Evolutionary conservation across 64 coral and sea anemone species (phyloP), one percentile per base, ranked within the genome.

Genomic region (Pachyseris speciosa): DNA sequence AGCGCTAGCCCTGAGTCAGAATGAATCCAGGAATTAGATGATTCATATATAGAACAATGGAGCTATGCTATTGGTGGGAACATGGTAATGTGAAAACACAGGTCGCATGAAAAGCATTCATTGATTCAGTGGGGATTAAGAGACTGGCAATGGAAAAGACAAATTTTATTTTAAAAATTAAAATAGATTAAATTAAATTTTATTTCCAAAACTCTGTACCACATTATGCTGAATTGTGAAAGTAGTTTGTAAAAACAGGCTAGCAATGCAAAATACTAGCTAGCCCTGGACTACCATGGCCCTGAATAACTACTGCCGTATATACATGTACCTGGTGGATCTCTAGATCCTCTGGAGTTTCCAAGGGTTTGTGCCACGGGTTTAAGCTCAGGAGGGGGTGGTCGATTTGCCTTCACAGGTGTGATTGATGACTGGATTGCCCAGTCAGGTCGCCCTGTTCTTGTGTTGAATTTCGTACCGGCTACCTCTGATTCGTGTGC

Each of bases 401-500:
- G 95, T 1, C 95, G 95, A 32, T 34, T 86, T 22, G 91, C 91
- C 19, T 40, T 85, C 4, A 93, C 48, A 31, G 95, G 86, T 0
- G 90, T 69, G 33, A 96, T 93, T 11, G 91, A 72, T 5, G 91
- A 52, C 72, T 93, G 86, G 0, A 96, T 60, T 12, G 95, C 95
- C 95, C 95, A 96, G 47, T 96, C 95, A 20, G 95, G 95, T 10
- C 95, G 76, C 1, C 95, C 95, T 65, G 91, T 72, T 47, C 72
- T 83, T 0, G 61, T 74, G 83, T 96, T 74, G 51, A 96, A 90
- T 48, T 96, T 93, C 13, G 91, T 89, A 28, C 95, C 80, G 4
- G 69, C 77, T 36, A 59, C 61, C 29, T 96, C 95, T 9, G 90
- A 64, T 66, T 96, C 95, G 30, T 90, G 78, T 37, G 91, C 95